Evolutionary conservation across 1,140 invertebrate species (phyloP).

Genomic region (Drosophila tsacasi): DNA sequence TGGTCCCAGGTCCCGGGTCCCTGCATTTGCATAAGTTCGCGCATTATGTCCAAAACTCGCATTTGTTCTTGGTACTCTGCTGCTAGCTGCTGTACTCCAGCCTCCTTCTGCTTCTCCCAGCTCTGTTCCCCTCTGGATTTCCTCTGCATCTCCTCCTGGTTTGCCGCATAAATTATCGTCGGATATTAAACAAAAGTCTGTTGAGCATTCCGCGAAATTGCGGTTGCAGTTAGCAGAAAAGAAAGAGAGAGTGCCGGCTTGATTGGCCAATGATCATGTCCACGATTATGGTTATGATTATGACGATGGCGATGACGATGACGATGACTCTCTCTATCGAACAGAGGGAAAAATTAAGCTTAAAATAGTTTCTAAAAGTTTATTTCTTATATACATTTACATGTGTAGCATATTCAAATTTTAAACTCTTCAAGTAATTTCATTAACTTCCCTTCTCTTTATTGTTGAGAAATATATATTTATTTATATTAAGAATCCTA

Average conservation of each 20-base stretch:
- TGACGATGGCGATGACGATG: slow-evolving; percentile 5
- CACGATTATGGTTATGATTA: slow-evolving; percentile 29
- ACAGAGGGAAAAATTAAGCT: slow-evolving; percentile 5
- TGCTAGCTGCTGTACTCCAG: slow-evolving; percentile 15
- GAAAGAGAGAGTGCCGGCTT: slow-evolving; percentile 69
- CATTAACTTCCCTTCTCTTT: neutral
- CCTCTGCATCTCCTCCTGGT: slow-evolving; percentile 14
- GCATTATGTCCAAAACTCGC: slow-evolving; percentile 82
- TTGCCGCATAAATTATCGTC: slow-evolving; percentile 70
- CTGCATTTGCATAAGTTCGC: slow-evolving; percentile 80
- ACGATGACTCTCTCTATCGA: slow-evolving; percentile 17
- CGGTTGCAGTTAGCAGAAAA: slow-evolving; percentile 65
- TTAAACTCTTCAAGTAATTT: neutral
- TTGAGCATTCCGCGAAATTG: slow-evolving; percentile 66
- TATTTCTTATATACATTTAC: too few relatives aligned
- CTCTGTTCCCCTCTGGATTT: neutral
- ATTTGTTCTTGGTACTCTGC: slow-evolving; percentile 73
- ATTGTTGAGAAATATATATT: neutral
- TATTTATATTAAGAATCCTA: neutral
- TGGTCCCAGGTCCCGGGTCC: slow-evolving; percentile 32
- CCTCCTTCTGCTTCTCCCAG: neutral
- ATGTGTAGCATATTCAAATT: neutral
- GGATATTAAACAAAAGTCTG: slow-evolving; percentile 68
- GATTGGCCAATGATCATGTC: slow-evolving; percentile 46
- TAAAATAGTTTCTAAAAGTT: neutral